Conservation (phyloP, 1,140 invertebrate species). For the Zaprionus capensis region DNA sequence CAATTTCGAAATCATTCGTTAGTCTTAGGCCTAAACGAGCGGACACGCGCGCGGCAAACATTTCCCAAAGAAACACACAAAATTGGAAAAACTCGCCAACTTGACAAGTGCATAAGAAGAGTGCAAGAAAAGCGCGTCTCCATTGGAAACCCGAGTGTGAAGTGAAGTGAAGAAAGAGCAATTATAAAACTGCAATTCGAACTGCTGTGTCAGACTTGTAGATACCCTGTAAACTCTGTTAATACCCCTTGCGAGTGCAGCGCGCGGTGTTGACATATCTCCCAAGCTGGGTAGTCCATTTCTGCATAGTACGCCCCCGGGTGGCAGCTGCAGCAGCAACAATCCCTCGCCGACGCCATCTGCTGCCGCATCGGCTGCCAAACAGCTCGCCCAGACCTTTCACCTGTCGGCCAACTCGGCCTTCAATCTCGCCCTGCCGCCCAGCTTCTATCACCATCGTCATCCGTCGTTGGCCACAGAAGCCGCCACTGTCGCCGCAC, state of each 20-base stretch:
- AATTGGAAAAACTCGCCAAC: conserved; percentile 25
- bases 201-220: neutral
- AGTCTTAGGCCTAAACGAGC: conserved; percentile 82
- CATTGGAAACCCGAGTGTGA: no score
- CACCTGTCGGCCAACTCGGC: conserved; percentile 79
- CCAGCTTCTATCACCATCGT: conserved; percentile 48
- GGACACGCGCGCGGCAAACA: conserved; percentile 74
- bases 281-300: conserved; percentile 84
- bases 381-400: conserved; percentile 70
- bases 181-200: neutral
- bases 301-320: conserved; percentile 66
- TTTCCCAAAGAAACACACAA: conserved; percentile 14
- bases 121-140: neutral
- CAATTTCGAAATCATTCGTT: conserved; percentile 84
- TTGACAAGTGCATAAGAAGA: conserved; percentile 21
- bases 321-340: conserved; percentile 65
- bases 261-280: conserved; percentile 16
- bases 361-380: conserved; percentile 42
- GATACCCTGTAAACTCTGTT: neutral
- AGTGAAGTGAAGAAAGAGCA: no score
- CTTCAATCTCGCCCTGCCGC: conserved; percentile 76
- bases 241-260: conserved; percentile 13
- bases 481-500: conserved; percentile 3
- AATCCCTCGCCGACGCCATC: conserved; percentile 60
- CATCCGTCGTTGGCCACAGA: conserved; percentile 23